Percentiles rank a stretch among this genome's conserved stretches.
These are phyloP conservation scores for Trichogramma dendrolimi DNA, from an alignment of 2,888 invertebrate species.

Conservation along the genomic window DNA sequence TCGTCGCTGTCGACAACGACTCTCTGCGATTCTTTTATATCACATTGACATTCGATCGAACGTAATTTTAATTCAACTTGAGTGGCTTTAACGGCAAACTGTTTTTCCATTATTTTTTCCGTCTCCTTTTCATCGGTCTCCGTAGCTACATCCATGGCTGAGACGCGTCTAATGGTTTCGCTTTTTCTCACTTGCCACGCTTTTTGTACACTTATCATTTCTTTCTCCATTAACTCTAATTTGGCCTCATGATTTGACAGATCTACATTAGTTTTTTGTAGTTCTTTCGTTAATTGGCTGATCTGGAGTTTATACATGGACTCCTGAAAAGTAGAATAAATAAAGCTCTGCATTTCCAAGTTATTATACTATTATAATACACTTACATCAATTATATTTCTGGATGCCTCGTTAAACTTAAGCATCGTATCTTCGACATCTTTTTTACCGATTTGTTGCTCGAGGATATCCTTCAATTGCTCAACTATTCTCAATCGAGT, in stretches of 20 bases:
- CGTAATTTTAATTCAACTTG: background rate
- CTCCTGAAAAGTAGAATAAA: slow-evolving; percentile 32
- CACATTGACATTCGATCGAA: background rate
- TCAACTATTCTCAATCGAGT: slow-evolving; percentile 44
- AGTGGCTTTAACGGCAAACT: background rate
- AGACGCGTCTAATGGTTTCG: background rate
- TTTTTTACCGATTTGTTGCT: slow-evolving; percentile 43
- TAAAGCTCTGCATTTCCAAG: background rate
- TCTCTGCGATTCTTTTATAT: background rate
- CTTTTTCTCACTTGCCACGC: slow-evolving; percentile 35
- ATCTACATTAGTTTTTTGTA: slow-evolving; percentile 34
- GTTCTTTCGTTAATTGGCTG: slow-evolving; percentile 40
- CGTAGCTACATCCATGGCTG: slow-evolving; percentile 2
- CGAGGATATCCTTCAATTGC: slow-evolving; percentile 43
- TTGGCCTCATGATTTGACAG: slow-evolving; percentile 37
- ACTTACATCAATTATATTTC: slow-evolving; percentile 39
- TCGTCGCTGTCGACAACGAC: too few species aligned
- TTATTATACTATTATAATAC: background rate
- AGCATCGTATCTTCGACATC: slow-evolving; percentile 41
- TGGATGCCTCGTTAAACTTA: slow-evolving; percentile 42
- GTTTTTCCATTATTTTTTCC: background rate
- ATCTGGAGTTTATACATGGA: slow-evolving; percentile 41
- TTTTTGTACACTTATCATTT: slow-evolving; percentile 40
- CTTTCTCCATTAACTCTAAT: slow-evolving; percentile 39
- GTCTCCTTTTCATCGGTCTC: slow-evolving; percentile 4